Conservation (phyloP, 2,888 invertebrate genomes). For the Hydroisotoma schaefferi region DNA sequence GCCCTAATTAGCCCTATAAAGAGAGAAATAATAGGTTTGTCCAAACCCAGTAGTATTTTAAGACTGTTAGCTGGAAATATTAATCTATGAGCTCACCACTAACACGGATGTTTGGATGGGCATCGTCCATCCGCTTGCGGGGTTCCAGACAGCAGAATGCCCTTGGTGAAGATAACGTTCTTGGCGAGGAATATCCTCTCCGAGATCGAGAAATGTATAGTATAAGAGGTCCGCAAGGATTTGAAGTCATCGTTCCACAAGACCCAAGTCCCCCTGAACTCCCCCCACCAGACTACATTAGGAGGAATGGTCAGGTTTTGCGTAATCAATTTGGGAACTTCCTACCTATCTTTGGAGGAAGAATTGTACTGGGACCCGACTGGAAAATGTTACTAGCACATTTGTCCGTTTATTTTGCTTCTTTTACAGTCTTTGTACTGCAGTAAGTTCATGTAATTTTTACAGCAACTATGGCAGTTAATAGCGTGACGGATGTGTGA, state of each 20-base stretch:
- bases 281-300: not conserved
- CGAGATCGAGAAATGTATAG: not conserved
- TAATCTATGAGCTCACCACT: not conserved
- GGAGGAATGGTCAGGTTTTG: too few species aligned
- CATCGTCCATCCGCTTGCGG: not conserved
- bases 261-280: not conserved
- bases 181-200: too few species aligned
- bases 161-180: not conserved
- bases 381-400: conserved; percentile 5
- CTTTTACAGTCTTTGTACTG: conserved; percentile 8
- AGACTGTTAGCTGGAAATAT: not conserved
- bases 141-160: not conserved
- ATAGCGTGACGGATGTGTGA: too few species aligned
- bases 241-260: conserved; percentile 16
- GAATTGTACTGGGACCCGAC: conserved; percentile 21
- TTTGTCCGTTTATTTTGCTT: not conserved
- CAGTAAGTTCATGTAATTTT: conserved; percentile 15
- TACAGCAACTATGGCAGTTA: not conserved
- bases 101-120: not conserved
- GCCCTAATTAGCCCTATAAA: too few species aligned
- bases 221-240: not conserved
- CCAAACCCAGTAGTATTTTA: not conserved
- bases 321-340: conserved; percentile 14
- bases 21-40: too few species aligned
- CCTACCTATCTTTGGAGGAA: conserved; percentile 18